Evolutionary conservation across 1,140 invertebrate species (phyloP).

Genomic region (Mamestra configurata): DNA sequence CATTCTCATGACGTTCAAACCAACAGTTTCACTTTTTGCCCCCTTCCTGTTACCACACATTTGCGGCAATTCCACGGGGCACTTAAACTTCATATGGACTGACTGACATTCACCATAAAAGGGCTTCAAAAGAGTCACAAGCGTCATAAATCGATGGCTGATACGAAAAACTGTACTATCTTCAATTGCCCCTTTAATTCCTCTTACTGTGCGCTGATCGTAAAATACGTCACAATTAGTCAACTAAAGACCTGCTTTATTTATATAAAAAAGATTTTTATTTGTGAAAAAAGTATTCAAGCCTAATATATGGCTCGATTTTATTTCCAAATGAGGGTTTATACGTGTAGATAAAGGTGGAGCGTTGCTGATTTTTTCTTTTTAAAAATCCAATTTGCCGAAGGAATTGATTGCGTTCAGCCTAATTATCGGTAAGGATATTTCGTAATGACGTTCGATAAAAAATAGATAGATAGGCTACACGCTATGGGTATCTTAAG

Average conservation of each 20-base stretch:
- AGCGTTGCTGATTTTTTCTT: constrained; percentile 52
- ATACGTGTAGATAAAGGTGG: constrained; percentile 62
- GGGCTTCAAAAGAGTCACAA: constrained; percentile 63
- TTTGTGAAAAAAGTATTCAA: constrained; percentile 43
- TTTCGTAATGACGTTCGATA: constrained; percentile 53
- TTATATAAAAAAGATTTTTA: constrained; percentile 66
- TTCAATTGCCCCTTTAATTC: constrained; percentile 74
- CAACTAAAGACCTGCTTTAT: constrained; percentile 70
- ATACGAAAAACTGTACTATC: constrained; percentile 75
- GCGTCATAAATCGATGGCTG: constrained; percentile 72
- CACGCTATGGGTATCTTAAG: neutral
- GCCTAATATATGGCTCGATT: constrained; percentile 66
- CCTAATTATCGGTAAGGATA: constrained; percentile 56
- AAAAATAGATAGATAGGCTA: constrained; percentile 43
- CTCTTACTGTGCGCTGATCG: constrained; percentile 65
- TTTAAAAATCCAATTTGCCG: constrained; percentile 58
- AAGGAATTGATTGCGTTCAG: constrained; percentile 58
- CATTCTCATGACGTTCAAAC: constrained; percentile 38
- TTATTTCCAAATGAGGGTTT: constrained; percentile 71
- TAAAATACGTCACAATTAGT: constrained; percentile 82
- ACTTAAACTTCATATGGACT: constrained; percentile 63
- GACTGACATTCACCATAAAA: constrained; percentile 66
- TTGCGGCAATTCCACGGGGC: constrained; percentile 52
- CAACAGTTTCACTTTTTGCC: constrained; percentile 57
- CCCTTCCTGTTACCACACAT: constrained; percentile 58